These are phyloP conservation scores for Sphenodon punctatus DNA, from an alignment of 2,797 vertebrate species.

Conservation along the genomic window DNA sequence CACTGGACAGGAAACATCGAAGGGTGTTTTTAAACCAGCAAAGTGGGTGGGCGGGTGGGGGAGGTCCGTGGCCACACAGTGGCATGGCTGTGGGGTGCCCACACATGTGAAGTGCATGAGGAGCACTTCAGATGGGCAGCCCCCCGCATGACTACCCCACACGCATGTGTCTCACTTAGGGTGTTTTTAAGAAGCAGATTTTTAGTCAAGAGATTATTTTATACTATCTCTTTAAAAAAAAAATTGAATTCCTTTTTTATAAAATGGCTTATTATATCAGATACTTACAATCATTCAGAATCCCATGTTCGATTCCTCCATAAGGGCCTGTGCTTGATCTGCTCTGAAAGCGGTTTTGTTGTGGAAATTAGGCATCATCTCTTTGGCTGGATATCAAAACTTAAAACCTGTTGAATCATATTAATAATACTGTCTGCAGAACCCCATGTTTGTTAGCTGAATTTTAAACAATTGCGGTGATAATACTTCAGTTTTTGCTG, in stretches of 20 bases:
- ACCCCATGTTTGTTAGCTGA: not conserved
- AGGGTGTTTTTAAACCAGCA: no score
- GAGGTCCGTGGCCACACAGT: no score
- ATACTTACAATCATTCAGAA: not conserved
- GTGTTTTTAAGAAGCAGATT: constrained; percentile 19
- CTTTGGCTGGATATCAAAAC: not conserved
- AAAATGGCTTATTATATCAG: no score
- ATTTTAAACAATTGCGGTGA: not conserved
- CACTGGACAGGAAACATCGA: no score
- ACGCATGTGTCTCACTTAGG: no score
- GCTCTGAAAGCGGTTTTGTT: not conserved
- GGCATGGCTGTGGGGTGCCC: no score
- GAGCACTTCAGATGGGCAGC: no score
- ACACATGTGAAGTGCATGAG: no score
- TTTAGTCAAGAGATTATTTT: no score
- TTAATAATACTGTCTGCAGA: not conserved
- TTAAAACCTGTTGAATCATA: not conserved
- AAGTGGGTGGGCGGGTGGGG: no score
- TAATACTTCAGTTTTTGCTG: constrained; percentile 38
- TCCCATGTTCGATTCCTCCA: not conserved
- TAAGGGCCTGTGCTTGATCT: not conserved
- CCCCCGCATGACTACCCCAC: no score
- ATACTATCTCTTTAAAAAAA: not conserved
- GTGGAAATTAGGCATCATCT: not conserved
- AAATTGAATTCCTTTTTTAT: no score